A percentile compares a stretch with the other conserved stretches of the same genome.
These are phyloP conservation scores for Calliopsis andreniformis DNA, from an alignment of 1,140 invertebrate genomes.

Conservation along the genomic window DNA sequence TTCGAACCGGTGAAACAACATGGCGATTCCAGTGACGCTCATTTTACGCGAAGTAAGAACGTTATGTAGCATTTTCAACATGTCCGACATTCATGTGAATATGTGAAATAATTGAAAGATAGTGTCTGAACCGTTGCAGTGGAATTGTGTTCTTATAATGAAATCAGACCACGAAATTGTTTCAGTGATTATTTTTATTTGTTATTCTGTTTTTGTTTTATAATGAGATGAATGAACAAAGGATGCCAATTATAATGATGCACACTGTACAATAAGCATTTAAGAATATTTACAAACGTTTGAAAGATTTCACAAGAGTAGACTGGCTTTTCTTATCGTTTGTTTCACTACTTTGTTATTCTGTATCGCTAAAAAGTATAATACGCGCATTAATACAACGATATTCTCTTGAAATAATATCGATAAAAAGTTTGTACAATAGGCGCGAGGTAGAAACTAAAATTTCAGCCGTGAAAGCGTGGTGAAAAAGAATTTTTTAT, in stretches of 20 bases:
- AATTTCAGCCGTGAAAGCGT: background rate
- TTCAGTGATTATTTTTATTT: constrained; percentile 43
- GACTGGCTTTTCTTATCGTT: constrained; percentile 24
- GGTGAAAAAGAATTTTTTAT: background rate
- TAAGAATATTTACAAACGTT: constrained; percentile 61
- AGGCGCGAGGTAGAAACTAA: constrained; percentile 21
- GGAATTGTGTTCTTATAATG: too few relatives aligned
- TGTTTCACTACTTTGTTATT: constrained; percentile 21
- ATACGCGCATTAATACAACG: constrained; percentile 9
- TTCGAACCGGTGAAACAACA: too few relatives aligned
- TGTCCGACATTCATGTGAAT: too few relatives aligned
- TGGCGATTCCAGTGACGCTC: background rate
- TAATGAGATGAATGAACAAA: constrained; percentile 55
- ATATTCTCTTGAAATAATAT: constrained; percentile 33
- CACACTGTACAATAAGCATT: constrained; percentile 61
- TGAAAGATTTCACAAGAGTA: constrained; percentile 31
- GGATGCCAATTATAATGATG: constrained; percentile 59
- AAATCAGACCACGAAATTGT: background rate
- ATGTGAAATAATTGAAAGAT: too few relatives aligned
- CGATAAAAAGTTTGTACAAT: constrained; percentile 12
- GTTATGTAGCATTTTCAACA: too few relatives aligned
- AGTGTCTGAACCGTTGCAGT: too few relatives aligned
- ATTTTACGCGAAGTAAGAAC: too few relatives aligned
- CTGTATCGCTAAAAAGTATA: constrained; percentile 13
- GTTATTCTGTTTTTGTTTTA: constrained; percentile 25